These are phyloP conservation scores for Himalopsyche kuldschensis DNA, from an alignment of 2,888 invertebrate species.

Conservation along the genomic window DNA sequence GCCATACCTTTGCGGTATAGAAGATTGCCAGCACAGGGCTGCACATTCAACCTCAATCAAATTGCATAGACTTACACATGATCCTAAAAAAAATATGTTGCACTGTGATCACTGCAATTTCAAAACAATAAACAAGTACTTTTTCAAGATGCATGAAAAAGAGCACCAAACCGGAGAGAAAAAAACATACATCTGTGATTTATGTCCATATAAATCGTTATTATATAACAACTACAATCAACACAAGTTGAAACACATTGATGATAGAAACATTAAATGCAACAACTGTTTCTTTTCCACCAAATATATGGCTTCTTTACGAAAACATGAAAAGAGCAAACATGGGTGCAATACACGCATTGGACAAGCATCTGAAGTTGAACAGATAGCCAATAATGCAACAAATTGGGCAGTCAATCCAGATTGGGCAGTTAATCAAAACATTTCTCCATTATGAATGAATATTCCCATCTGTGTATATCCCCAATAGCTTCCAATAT, in stretches of 20 bases:
- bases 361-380: not conserved
- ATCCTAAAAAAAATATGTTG: slow-evolving; percentile 14
- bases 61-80: slow-evolving; percentile 15
- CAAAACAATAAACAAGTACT: slow-evolving; percentile 18
- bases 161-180: not conserved
- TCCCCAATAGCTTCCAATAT: no score
- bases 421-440: not conserved
- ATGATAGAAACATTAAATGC: not conserved
- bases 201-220: not conserved
- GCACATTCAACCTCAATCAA: slow-evolving; percentile 9
- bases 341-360: not conserved
- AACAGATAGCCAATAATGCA: not conserved
- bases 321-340: not conserved
- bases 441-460: not conserved
- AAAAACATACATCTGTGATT: not conserved
- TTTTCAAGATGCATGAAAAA: slow-evolving; percentile 11
- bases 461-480: no score
- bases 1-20: slow-evolving; percentile 7
- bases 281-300: not conserved
- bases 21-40: slow-evolving; percentile 10
- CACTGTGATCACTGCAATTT: slow-evolving; percentile 14
- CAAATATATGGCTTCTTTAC: not conserved
- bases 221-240: not conserved
- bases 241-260: not conserved
- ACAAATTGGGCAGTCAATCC: not conserved